These are phyloP conservation scores for Diacarnus erythraeanus DNA, from an alignment of 37 sponge, comb jelly and placozoan species.

Conservation along the genomic window DNA sequence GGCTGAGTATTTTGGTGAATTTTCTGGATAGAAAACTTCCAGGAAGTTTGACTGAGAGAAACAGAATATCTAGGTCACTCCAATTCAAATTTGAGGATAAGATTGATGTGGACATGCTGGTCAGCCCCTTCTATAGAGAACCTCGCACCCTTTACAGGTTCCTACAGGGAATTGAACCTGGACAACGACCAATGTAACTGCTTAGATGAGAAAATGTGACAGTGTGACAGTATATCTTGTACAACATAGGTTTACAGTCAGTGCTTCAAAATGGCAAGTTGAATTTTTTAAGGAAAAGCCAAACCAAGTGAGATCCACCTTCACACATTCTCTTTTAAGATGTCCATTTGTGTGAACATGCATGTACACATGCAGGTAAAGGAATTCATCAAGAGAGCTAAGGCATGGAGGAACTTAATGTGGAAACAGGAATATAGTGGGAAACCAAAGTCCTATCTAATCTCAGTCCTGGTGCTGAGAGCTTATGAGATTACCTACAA, in stretches of 20 bases:
- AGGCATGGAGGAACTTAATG: slow-evolving; percentile 67
- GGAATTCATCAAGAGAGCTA: slow-evolving; percentile 64
- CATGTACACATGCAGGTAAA: slow-evolving; percentile 18
- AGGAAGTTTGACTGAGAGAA: background rate
- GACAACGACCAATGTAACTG: background rate
- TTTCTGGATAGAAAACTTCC: background rate
- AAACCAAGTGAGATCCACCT: slow-evolving; percentile 39
- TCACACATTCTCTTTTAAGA: background rate
- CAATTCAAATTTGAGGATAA: slow-evolving; percentile 16
- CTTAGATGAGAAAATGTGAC: background rate
- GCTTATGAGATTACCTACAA: slow-evolving; percentile 22
- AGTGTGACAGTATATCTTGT: background rate
- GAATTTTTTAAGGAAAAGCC: slow-evolving; percentile 23
- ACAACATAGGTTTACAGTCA: slow-evolving; percentile 34
- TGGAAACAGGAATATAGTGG: slow-evolving; percentile 14
- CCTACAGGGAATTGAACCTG: background rate
- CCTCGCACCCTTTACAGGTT: slow-evolving; percentile 21
- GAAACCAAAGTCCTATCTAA: slow-evolving; percentile 51
- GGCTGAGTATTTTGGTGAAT: background rate
- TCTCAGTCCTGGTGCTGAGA: slow-evolving; percentile 31
- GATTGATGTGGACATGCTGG: slow-evolving; percentile 49
- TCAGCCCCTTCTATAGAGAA: slow-evolving; percentile 50
- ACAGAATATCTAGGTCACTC: background rate
- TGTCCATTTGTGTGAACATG: background rate
- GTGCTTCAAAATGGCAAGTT: slow-evolving; percentile 60